Percentiles rank a stretch among this genome's conserved stretches.
phyloP scores from a whole-genome alignment of 2,113 vertebrate species.

The Etheostoma spectabile region DNA sequence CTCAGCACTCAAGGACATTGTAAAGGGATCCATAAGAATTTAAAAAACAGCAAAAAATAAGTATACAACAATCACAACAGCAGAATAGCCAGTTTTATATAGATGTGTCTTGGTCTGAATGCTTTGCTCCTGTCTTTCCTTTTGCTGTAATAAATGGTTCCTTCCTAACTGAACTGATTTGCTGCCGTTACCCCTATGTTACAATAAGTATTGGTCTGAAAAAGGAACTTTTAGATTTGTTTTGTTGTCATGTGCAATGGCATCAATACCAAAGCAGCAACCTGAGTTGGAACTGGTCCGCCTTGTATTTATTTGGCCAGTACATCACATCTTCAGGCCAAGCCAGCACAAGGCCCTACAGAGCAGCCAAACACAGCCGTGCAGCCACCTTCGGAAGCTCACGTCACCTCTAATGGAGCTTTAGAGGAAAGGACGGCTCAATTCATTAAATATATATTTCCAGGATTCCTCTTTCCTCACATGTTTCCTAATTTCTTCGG shows the following conservation, averaged over 20 bases:
- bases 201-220: background rate
- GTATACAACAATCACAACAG: no score
- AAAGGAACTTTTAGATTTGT: background rate
- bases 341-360: background rate
- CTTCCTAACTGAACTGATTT: no score
- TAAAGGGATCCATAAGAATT: no score
- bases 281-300: background rate
- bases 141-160: no score
- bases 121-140: no score
- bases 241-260: background rate
- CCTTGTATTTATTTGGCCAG: background rate
- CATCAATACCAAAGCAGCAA: background rate
- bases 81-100: no score
- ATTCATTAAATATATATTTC: slow-evolving; percentile 40
- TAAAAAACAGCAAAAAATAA: no score
- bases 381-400: background rate
- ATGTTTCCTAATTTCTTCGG: slow-evolving; percentile 2
- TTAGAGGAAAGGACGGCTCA: slow-evolving; percentile 20
- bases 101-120: no score
- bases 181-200: no score
- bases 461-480: slow-evolving; percentile 24
- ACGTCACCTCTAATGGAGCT: slow-evolving; percentile 2
- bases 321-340: background rate
- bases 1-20: no score
- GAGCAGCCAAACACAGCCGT: background rate